Conservation (phyloP, 1,140 invertebrate species). For the Hylaeus anthracinus region DNA sequence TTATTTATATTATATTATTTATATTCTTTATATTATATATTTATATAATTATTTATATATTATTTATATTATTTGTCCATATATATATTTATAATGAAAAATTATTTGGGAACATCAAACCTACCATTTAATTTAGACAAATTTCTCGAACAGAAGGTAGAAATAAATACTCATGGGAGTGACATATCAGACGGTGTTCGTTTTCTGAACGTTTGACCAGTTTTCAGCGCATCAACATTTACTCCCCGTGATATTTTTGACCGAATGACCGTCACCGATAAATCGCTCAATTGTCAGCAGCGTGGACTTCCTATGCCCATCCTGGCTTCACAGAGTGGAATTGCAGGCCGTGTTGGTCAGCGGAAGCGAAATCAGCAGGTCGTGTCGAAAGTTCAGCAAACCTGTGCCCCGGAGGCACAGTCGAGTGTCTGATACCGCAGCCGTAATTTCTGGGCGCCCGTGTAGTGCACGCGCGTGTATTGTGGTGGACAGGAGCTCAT, state of each 20-base stretch:
- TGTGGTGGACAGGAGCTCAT: background rate
- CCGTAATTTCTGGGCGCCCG: constrained; percentile 24
- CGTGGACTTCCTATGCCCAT: constrained; percentile 24
- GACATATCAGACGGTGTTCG: background rate
- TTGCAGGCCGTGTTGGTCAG: constrained; percentile 20
- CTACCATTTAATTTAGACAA: no score
- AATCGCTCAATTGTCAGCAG: constrained; percentile 37
- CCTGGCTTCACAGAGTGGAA: constrained; percentile 20
- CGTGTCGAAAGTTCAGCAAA: constrained; percentile 44
- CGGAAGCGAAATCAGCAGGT: constrained; percentile 48
- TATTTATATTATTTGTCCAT: no score
- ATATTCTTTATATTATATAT: no score
- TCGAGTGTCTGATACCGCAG: constrained; percentile 36
- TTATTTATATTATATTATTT: no score
- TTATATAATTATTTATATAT: no score
- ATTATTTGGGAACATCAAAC: no score
- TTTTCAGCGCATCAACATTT: background rate
- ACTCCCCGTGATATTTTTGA: constrained; percentile 9
- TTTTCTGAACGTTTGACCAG: background rate
- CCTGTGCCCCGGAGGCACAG: constrained; percentile 14
- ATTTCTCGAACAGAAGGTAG: no score
- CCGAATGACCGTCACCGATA: constrained; percentile 12
- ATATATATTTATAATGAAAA: no score
- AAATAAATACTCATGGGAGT: no score
- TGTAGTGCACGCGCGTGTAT: constrained; percentile 16